phyloP scores from a whole-genome alignment of 2,888 invertebrate species.

The Serripes groenlandicus region DNA sequence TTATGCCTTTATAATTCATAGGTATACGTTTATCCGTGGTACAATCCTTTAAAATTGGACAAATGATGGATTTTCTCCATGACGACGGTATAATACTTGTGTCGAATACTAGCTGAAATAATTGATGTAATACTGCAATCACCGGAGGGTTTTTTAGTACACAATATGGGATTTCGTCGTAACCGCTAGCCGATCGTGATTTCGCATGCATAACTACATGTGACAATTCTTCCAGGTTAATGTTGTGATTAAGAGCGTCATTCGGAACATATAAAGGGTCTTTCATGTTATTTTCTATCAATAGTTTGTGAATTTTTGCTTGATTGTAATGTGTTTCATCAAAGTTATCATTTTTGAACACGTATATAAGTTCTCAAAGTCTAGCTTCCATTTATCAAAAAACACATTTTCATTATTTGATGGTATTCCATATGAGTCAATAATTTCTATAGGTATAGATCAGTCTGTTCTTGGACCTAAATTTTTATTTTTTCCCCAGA shows the following conservation, averaged over 20 bases:
- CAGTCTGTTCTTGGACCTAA: slow-evolving; percentile 40
- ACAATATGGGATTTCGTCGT: slow-evolving; percentile 27
- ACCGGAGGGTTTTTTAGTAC: slow-evolving; percentile 27
- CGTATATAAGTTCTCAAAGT: slow-evolving; percentile 44
- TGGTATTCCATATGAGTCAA: slow-evolving; percentile 11
- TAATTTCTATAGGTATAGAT: slow-evolving; percentile 32
- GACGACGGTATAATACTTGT: no score
- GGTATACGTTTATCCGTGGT: slow-evolving; percentile 15
- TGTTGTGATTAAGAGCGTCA: slow-evolving; percentile 13
- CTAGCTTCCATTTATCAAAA: slow-evolving; percentile 34
- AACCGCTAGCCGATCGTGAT: slow-evolving; percentile 18
- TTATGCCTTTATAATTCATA: slow-evolving; percentile 21
- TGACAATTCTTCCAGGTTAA: slow-evolving; percentile 33
- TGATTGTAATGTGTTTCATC: slow-evolving; percentile 21
- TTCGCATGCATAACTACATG: slow-evolving; percentile 14
- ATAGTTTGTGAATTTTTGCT: slow-evolving; percentile 35
- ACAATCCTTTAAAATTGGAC: slow-evolving; percentile 18
- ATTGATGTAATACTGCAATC: no score
- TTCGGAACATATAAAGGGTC: slow-evolving; percentile 26
- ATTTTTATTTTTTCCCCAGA: slow-evolving; percentile 50
- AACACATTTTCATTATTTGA: slow-evolving; percentile 1
- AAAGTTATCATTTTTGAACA: slow-evolving; percentile 15
- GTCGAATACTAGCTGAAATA: no score
- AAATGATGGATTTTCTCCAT: slow-evolving; percentile 32
- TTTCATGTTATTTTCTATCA: slow-evolving; percentile 26